phyloP scores from a whole-genome alignment of 1,140 invertebrate species.

The Aethina tumida region DNA sequence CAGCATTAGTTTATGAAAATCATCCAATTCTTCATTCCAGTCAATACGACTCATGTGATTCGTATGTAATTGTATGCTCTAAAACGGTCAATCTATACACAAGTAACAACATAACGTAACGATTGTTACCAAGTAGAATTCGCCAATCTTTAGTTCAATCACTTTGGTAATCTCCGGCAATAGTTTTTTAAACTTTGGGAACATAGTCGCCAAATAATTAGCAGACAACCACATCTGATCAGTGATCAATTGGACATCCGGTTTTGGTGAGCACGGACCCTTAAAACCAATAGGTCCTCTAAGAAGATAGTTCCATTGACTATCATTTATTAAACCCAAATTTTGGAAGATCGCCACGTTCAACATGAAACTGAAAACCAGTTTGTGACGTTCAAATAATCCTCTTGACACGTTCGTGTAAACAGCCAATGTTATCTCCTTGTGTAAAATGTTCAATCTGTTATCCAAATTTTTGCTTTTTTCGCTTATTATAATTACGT shows the following conservation, averaged over 20 bases:
- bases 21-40: constrained; percentile 51
- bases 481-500: constrained; percentile 59
- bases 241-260: constrained; percentile 36
- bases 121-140: constrained; percentile 46
- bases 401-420: constrained; percentile 82
- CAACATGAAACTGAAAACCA: constrained; percentile 78
- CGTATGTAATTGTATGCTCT: not conserved
- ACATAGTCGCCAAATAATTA: constrained; percentile 47
- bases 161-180: constrained; percentile 41
- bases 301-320: constrained; percentile 66
- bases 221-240: constrained; percentile 52
- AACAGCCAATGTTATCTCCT: constrained; percentile 69
- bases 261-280: constrained; percentile 35
- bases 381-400: constrained; percentile 84
- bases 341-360: constrained; percentile 65
- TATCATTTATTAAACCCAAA: constrained; percentile 40
- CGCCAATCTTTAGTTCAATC: constrained; percentile 48
- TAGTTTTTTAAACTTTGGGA: constrained; percentile 43
- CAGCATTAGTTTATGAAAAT: constrained; percentile 76
- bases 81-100: not conserved
- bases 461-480: constrained; percentile 50
- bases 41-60: constrained; percentile 21
- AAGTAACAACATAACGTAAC: too few relatives aligned
- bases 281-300: constrained; percentile 51
- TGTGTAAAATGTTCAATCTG: constrained; percentile 55